Percentiles rank a stretch among this genome's conserved stretches.
These are phyloP conservation scores for Pseudomyrmex sp. DNA, from an alignment of 1,140 invertebrate genomes.

Conservation along the genomic window DNA sequence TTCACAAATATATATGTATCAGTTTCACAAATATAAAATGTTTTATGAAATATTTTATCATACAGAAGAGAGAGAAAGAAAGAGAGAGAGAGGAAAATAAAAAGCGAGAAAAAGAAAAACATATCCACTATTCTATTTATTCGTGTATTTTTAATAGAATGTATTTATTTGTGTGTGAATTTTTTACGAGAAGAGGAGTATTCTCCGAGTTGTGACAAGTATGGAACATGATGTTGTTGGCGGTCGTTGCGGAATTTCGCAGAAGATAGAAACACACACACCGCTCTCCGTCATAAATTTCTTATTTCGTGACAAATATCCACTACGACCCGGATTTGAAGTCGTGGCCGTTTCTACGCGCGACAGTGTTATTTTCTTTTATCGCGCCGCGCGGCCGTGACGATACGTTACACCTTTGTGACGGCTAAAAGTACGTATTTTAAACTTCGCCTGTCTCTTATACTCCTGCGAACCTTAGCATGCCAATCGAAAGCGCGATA, in stretches of 20 bases:
- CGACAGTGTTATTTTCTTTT: constrained; percentile 23
- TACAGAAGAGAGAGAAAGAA: not conserved
- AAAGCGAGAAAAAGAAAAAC: not conserved
- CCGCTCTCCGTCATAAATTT: constrained; percentile 54
- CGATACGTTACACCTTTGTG: constrained; percentile 19
- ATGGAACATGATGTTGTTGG: constrained; percentile 6
- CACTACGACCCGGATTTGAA: constrained; percentile 57
- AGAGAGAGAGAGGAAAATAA: not conserved
- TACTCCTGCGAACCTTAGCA: not conserved
- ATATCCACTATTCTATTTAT: not conserved
- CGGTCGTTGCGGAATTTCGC: constrained; percentile 30
- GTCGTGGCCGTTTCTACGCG: constrained; percentile 21
- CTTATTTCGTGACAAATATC: constrained; percentile 60
- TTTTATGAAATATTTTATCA: too few species aligned
- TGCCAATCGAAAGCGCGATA: not conserved
- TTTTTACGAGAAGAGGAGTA: not conserved
- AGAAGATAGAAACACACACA: not conserved
- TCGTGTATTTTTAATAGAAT: not conserved
- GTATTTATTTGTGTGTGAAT: not conserved
- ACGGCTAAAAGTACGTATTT: not conserved
- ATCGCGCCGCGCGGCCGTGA: not conserved
- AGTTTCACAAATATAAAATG: too few species aligned
- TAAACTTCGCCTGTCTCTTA: not conserved
- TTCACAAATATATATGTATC: not conserved
- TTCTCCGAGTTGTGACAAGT: not conserved